Evolutionary conservation across 2,888 invertebrate genomes (phyloP), one percentile per base, ranked within the genome.

Genomic region (Nasonia oneida): DNA sequence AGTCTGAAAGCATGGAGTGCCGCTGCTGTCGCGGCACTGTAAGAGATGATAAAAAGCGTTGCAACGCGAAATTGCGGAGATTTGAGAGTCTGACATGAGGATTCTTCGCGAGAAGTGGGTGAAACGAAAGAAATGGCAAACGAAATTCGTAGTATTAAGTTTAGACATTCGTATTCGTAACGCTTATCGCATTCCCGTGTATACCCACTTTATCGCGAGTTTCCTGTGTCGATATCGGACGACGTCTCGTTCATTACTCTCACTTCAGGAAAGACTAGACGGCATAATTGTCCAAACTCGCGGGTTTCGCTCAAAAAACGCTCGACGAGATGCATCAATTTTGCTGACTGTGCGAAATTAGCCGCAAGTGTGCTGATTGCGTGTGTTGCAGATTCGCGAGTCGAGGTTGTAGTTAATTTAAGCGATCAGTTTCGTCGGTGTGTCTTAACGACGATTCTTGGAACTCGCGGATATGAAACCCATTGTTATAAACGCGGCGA

Each of bases 381-480:
- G 39, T 18, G n/a, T 23, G 42, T 23, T 73, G 61, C 57, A 71
- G 29, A 73, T 71, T 70, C 61, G 15, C 61, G 42, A 78, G 53
- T 61, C 61, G 39, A 75, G 47, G 74, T 74, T 53, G 64, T 79
- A 79, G 74, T 79, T 84, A 79, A 47, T 79, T 79, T 67, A 67
- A 74, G 67, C 39, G 33, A 83, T 61, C 61, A 23, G 64, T 76
- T 77, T 37, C 42, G 12, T 73, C 61, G 83, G 47, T 73, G 76
- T 78, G 53, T 12, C 4, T 79, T 79, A 64, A 64, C 47, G 37
- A 15, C 61, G 76, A 76, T 53, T 78, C 57, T 77, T 78, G 18
- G 18, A 70, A 80, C 37, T 80, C 70, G 37, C 71, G 77, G 47
- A 47, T 47, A 73, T 18, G 39, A 71, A 77, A 61, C 71, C n/a